Conservation (phyloP, 2,113 vertebrate genomes). For the Formicarius rufipectus region DNA sequence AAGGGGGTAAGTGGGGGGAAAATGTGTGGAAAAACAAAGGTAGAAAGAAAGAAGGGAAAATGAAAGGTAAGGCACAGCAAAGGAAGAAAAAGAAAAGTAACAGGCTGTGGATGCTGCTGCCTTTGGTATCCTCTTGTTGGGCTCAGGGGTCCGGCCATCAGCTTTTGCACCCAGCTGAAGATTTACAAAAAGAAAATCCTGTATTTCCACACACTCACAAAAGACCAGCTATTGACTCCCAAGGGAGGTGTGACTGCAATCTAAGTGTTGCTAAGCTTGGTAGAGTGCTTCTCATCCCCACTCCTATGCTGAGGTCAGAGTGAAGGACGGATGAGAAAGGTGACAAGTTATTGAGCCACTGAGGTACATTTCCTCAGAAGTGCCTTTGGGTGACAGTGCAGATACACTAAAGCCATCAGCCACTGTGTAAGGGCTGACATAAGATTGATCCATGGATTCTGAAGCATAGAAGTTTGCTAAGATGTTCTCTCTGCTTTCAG, state of each 20-base stretch:
- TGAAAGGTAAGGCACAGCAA: not conserved
- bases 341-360: not conserved
- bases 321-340: not conserved
- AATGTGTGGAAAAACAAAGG: not conserved
- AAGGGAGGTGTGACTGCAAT: not conserved
- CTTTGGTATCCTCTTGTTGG: not conserved
- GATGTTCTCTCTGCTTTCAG: not conserved
- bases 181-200: not conserved
- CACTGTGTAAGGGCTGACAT: not conserved
- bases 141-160: not conserved
- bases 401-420: not conserved
- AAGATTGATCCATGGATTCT: not conserved
- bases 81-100: not conserved
- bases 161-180: not conserved
- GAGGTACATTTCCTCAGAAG: not conserved
- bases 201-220: not conserved
- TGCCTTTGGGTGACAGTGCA: not conserved
- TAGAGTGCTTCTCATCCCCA: not conserved
- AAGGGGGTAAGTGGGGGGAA: not conserved
- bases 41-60: not conserved
- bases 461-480: not conserved
- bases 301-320: not conserved
- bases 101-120: not conserved
- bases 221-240: not conserved
- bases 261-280: not conserved